These are phyloP conservation scores for Artibeus lituratus DNA, from an alignment of 2,797 vertebrate species.

Conservation along the genomic window DNA sequence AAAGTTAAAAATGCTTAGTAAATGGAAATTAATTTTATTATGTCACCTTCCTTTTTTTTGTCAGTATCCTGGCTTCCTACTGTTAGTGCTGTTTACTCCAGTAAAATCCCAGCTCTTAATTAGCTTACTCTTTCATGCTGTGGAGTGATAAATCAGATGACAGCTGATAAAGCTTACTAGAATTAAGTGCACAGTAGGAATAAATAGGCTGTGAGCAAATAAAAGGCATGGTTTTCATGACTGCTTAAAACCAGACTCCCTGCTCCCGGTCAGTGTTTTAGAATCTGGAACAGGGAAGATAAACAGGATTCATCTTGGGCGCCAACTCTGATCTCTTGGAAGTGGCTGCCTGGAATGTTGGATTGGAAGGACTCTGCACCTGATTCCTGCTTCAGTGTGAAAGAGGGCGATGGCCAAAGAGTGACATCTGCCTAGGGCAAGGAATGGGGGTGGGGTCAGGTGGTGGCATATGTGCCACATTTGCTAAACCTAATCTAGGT, in stretches of 20 bases:
- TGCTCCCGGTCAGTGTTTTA: neutral
- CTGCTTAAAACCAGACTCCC: conserved; percentile 11
- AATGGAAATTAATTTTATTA: conserved; percentile 23
- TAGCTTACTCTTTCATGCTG: neutral
- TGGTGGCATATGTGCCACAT: neutral
- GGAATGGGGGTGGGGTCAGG: neutral
- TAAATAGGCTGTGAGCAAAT: neutral
- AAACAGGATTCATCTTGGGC: neutral
- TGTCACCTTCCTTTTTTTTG: neutral
- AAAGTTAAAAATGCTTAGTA: neutral
- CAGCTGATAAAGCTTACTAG: neutral
- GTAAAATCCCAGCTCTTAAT: neutral
- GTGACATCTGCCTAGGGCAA: neutral
- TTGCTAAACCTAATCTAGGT: neutral
- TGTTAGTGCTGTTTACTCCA: neutral
- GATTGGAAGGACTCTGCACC: neutral
- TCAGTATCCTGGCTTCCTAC: neutral
- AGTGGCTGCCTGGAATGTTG: neutral
- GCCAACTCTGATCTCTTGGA: neutral
- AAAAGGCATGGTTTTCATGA: conserved; percentile 1
- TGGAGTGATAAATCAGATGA: neutral
- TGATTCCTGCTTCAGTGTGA: neutral
- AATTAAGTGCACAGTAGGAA: neutral
- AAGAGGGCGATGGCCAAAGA: neutral
- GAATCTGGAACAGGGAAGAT: neutral